A percentile compares a stretch with the other conserved stretches of the same genome.
These are phyloP conservation scores for Andrena camellia DNA, from an alignment of 2,888 invertebrate genomes.

Conservation along the genomic window DNA sequence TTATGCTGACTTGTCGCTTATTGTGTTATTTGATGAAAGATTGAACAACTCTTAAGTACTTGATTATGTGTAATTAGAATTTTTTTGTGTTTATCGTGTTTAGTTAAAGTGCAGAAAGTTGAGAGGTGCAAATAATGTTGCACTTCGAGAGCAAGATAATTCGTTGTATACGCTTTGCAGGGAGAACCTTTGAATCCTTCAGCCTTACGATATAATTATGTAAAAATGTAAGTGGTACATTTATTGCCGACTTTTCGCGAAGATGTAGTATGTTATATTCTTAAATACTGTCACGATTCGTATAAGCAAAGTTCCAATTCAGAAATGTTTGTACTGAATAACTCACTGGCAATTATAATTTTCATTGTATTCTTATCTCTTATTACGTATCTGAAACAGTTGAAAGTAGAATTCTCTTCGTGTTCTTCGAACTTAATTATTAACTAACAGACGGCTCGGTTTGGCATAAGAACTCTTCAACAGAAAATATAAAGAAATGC, in stretches of 20 bases:
- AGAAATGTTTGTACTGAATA: constrained; percentile 53
- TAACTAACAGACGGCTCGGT: constrained; percentile 13
- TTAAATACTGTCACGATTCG: constrained; percentile 34
- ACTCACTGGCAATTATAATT: constrained; percentile 46
- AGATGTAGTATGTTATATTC: constrained; percentile 23
- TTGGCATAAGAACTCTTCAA: constrained; percentile 16
- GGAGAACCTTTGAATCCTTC: constrained; percentile 12
- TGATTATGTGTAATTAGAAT: constrained; percentile 33
- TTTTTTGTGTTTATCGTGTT: constrained; percentile 29
- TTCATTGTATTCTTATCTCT: constrained; percentile 38
- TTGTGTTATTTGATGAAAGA: constrained; percentile 9
- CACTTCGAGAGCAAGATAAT: constrained; percentile 28
- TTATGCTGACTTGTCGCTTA: constrained; percentile 30
- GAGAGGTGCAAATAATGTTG: constrained; percentile 41
- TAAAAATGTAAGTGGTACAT: constrained; percentile 33
- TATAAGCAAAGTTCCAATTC: constrained; percentile 33
- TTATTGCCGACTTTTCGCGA: not conserved
- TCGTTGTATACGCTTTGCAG: constrained; percentile 56
- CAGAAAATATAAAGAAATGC: constrained; percentile 30
- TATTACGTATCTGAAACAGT: constrained; percentile 30
- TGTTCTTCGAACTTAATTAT: constrained; percentile 13
- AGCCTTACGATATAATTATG: not conserved
- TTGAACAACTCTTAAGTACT: constrained; percentile 29
- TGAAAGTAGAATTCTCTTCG: constrained; percentile 24
- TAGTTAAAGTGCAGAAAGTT: constrained; percentile 32